These are phyloP conservation scores for Drosophila dives DNA, from an alignment of 2,888 invertebrate genomes.

Conservation along the genomic window DNA sequence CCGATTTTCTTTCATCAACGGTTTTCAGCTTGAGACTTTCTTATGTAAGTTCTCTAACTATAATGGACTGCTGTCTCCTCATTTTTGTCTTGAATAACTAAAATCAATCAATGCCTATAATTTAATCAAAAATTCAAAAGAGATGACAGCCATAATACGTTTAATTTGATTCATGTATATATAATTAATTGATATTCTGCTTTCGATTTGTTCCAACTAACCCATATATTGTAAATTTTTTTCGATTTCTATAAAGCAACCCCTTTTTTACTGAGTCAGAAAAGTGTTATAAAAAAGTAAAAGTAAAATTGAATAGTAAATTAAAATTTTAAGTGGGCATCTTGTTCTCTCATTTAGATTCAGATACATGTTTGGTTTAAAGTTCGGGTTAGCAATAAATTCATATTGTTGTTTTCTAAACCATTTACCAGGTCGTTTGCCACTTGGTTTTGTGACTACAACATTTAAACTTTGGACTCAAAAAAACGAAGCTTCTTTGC, in stretches of 20 bases:
- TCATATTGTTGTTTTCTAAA: conserved; percentile 51
- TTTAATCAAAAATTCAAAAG: not conserved
- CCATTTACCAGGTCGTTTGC: conserved; percentile 59
- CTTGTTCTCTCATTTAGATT: conserved; percentile 12
- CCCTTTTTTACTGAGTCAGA: not conserved
- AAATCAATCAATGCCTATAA: not conserved
- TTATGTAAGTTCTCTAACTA: conserved; percentile 16
- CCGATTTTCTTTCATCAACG: conserved; percentile 2
- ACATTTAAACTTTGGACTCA: conserved; percentile 48
- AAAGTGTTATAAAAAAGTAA: not conserved
- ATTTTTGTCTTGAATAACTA: not conserved
- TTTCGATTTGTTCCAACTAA: not conserved
- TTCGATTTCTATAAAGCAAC: too few relatives aligned
- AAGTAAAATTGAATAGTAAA: not conserved
- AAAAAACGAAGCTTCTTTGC: not conserved
- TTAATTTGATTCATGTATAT: not conserved
- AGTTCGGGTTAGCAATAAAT: conserved; percentile 53
- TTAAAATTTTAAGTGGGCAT: not conserved
- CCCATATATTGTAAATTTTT: too few relatives aligned
- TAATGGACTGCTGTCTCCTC: conserved; percentile 14
- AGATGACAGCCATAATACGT: not conserved
- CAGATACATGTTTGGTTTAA: conserved; percentile 8
- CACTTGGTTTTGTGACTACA: conserved; percentile 44
- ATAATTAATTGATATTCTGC: not conserved
- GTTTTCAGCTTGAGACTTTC: conserved; percentile 12